Evolutionary conservation across 2,888 invertebrate species (phyloP), one percentile per base, ranked within the genome.

Genomic region (Synanthedon myopaeformis): DNA sequence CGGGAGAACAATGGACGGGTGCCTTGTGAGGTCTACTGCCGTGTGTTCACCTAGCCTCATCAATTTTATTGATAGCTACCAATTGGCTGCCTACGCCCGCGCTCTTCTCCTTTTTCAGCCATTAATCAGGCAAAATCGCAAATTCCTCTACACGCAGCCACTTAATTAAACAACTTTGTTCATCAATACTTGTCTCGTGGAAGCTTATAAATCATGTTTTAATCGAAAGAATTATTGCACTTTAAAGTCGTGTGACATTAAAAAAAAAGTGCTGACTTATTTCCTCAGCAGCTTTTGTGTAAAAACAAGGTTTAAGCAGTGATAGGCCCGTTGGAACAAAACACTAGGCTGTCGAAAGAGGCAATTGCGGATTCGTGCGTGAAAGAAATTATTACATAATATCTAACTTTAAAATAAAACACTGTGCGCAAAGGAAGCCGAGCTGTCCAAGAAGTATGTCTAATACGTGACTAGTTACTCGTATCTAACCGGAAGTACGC

Each of bases 11-110:
- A 55, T 55, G 53, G 17, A 14, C 23, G 19, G 14, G n/a, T n/a
- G 42, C 17, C 45, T 13, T 45, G 45, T 45, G 45, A 45, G 45
- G 45, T 45, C 14, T n/a, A 50, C 51, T 48, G 42, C 41, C 11
- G n/a, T 41, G 52, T 52, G 52, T 54, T 54, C 52, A 54, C 54
- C 52, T 42, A 54, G 14, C 54, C n/a, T 14, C 42, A 45, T 45
- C 14, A n/a, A 45, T 45, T 45, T 13, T n/a, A 45, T 45, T 13
- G 45, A 45, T 45, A n/a, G 45, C 45, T 45, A n/a, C 45, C 11
- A 1, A 45, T 45, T 49, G 49, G 49, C 17, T 49, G 49, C 49
- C 58, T 52, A 56, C 64, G 61, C 61, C 67, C 54, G 65, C 67
- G 66, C 61, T 54, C 35, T 54, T 51, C 54, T 55, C 45, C 45